Percentiles rank a stretch among this genome's conserved stretches.
Evolutionary conservation across 1,140 invertebrate species (phyloP).

Genomic region (Anastrepha ludens): DNA sequence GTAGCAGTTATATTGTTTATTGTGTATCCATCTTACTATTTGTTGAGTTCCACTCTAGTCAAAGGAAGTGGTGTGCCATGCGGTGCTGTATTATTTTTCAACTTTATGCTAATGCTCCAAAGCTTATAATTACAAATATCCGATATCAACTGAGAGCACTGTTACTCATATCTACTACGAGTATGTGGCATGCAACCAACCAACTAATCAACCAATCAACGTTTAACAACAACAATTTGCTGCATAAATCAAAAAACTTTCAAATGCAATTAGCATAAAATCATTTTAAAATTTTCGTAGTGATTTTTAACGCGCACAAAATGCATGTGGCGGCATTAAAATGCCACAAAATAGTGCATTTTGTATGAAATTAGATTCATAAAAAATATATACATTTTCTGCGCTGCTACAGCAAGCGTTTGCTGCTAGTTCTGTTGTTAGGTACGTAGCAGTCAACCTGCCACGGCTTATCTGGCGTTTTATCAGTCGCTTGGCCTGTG

Average conservation of each 20-base stretch:
- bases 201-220: conserved; percentile 34
- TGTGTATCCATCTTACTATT: too few species aligned
- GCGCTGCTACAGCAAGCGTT: background rate
- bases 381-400: background rate
- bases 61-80: too few species aligned
- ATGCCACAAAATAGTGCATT: conserved; percentile 31
- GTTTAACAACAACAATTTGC: conserved; percentile 38
- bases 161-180: too few species aligned
- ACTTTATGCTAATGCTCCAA: too few species aligned
- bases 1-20: too few species aligned
- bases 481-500: conserved; percentile 23
- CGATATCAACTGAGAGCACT: too few species aligned
- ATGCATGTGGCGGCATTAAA: conserved; percentile 32
- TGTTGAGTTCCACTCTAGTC: too few species aligned
- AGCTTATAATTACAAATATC: too few species aligned
- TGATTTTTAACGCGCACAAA: background rate
- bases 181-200: background rate
- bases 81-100: too few species aligned
- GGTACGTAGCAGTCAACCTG: background rate
- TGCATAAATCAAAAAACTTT: conserved; percentile 46
- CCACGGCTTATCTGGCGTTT: background rate
- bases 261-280: conserved; percentile 44
- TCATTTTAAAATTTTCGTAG: background rate
- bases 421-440: background rate
- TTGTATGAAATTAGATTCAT: conserved; percentile 44